Base-by-base conservation (phyloP, 2,888 invertebrate species). In the Lagria hirta region DNA sequence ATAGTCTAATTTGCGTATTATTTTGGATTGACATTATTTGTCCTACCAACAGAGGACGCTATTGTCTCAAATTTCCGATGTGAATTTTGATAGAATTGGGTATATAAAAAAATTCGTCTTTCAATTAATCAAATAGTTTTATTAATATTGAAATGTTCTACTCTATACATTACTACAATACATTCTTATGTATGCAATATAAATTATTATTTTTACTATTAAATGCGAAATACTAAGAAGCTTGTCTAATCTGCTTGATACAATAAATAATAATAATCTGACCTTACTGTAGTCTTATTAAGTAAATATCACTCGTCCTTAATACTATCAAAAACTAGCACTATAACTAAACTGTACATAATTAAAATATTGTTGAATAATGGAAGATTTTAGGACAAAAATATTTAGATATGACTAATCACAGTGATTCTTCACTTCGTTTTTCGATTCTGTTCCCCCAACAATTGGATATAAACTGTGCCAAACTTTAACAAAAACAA, bases 331-430 rank as follows among this genome's bases (percentile, higher is more conserved):
- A 43, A 24, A 41, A 44, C 43, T 46, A 49, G 28, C 37, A 49
- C 45, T 52, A 36, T 45, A 57, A 52, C 43, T 57, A 57, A 54
- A 57, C 61, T 64, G 63, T 64, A 66, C 62, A 65, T 48, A 58
- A 61, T 55, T 54, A 55, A 48, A 56, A 46, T 44, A 38, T 28
- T 43, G 45, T 47, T 30, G 42, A 30, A 44, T 18, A 40, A 41
- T 43, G 41, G 44, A 45, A 48, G 44, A 45, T 35, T 38, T 45
- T 45, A 22, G 34, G 44, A 46, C 45, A 24, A 47, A 36, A 34
- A 23, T 40, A 42, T 36, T 55, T 51, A 52, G 64, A 64, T 61
- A 62, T 64, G 62, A 54, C 61, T 57, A 60, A 64, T 62, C 61
- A 62, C 61, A 62, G 60, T 57, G 54, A 58, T 50, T 55, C 47